Evolutionary conservation across 2,797 vertebrate species (phyloP), one percentile per base, ranked within the genome.

Genomic region (Propithecus deckenii): DNA sequence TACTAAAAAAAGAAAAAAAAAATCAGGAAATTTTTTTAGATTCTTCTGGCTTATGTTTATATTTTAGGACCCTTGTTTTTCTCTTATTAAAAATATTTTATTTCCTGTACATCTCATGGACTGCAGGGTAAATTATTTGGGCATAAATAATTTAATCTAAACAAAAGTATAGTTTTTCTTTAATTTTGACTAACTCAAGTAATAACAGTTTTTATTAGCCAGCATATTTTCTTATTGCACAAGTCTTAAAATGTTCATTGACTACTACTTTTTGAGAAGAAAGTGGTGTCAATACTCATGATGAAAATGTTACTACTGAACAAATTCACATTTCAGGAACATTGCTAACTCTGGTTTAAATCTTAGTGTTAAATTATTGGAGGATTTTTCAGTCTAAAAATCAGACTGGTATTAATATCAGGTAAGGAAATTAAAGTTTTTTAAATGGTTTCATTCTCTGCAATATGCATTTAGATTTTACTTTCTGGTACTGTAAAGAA

Each of bases 401-500:
- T 89, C 80, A 85, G 96, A 92, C 69, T 97, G 86, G 80, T 94
- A 52, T 95, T 94, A 94, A 48, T 93, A 91, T 96, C 95, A 94
- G 87, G 94, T 89, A 96, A 91, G 89, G 80, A 96, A 91, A 97
- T 91, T 72, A 86, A 69, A 65, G 14, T 94, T 96, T 91, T 94
- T 46, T 43, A 93, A 93, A 86, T 86, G 25, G 59, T 91, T 93
- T 94, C 57, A 80, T 94, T 93, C 55, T 96, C 90, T 96, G 83
- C 96, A 93, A 88, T 96, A 95, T 88, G 79, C 94, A 89, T 95
- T 97, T 61, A 93, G 75, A 91, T 95, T 91, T 96, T 96, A 92
- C 25, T 94, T 95, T 97, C 94, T 94, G 96, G 83, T 98, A 98
- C 97, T 98, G 97, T 97, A 97, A 97, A 97, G 91, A 97, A 92